phyloP scores from a whole-genome alignment of 2,113 vertebrate species.

The Xenopus tropicalis region DNA sequence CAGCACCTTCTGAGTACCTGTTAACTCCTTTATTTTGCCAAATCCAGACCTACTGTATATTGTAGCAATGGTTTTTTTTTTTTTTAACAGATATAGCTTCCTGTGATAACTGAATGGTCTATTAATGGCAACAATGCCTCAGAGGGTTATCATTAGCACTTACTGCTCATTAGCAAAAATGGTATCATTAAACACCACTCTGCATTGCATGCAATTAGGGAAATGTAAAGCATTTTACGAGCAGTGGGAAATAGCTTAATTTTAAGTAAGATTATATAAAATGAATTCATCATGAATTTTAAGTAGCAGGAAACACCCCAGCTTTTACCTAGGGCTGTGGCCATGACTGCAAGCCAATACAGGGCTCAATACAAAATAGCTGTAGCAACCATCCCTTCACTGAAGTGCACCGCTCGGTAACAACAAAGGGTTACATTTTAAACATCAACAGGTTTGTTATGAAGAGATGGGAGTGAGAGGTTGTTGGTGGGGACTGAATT shows the following conservation, averaged over 20 bases:
- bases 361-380: no score
- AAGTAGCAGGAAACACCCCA: background rate
- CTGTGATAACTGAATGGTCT: background rate
- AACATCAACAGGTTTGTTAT: no score
- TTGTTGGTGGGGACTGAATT: no score
- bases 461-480: no score
- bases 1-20: background rate
- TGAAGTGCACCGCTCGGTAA: no score
- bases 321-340: no score
- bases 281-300: slow-evolving; percentile 2
- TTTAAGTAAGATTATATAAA: background rate
- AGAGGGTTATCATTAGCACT: slow-evolving; percentile 23
- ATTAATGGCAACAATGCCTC: slow-evolving; percentile 23
- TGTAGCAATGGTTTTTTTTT: background rate
- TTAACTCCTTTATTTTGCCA: background rate
- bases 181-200: slow-evolving; percentile 10
- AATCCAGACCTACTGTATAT: background rate
- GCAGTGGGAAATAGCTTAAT: background rate
- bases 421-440: no score
- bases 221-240: slow-evolving; percentile 2
- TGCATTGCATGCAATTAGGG: slow-evolving; percentile 19
- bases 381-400: no score
- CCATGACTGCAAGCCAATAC: no score
- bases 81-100: background rate
- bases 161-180: slow-evolving; percentile 20